Conservation (phyloP, 2,888 invertebrate genomes). For the Embidobia sp. region DNA sequence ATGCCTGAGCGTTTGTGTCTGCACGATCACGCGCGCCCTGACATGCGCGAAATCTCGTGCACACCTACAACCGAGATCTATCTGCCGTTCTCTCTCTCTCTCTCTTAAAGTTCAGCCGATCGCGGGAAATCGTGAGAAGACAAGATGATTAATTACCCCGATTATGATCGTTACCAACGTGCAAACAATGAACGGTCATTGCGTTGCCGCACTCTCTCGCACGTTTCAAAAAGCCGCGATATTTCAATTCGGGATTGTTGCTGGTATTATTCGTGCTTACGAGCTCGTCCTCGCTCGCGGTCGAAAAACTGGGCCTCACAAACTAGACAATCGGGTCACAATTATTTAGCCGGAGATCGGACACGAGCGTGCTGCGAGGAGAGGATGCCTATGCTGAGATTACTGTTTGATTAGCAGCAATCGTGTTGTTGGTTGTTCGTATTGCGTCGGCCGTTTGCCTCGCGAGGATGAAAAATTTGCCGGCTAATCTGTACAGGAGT, state of each 20-base stretch:
- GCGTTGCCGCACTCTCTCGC: not conserved
- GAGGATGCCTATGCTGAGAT: too few species aligned
- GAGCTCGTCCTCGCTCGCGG: too few species aligned
- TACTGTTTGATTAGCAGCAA: too few species aligned
- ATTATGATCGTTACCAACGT: slow-evolving; percentile 22
- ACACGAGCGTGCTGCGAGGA: too few species aligned
- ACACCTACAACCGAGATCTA: slow-evolving; percentile 34
- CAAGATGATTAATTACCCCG: slow-evolving; percentile 39
- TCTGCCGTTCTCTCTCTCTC: slow-evolving; percentile 13
- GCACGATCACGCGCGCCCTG: slow-evolving; percentile 70
- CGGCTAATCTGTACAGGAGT: too few species aligned
- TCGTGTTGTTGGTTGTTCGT: slow-evolving; percentile 3
- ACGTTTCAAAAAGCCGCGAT: not conserved
- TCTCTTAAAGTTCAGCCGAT: slow-evolving; percentile 49
- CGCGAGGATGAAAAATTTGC: not conserved
- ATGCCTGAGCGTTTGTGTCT: slow-evolving; percentile 76
- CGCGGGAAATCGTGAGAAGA: slow-evolving; percentile 51
- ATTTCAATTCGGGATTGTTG: slow-evolving; percentile 18
- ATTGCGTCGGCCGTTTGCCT: not conserved
- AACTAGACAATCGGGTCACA: too few species aligned
- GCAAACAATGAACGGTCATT: slow-evolving; percentile 30
- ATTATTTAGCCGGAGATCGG: too few species aligned
- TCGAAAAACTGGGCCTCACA: too few species aligned
- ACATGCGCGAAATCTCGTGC: slow-evolving; percentile 56
- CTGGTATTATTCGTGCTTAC: not conserved